These are phyloP conservation scores for Scopus umbretta DNA, from an alignment of 2,113 vertebrate species.

Conservation along the genomic window DNA sequence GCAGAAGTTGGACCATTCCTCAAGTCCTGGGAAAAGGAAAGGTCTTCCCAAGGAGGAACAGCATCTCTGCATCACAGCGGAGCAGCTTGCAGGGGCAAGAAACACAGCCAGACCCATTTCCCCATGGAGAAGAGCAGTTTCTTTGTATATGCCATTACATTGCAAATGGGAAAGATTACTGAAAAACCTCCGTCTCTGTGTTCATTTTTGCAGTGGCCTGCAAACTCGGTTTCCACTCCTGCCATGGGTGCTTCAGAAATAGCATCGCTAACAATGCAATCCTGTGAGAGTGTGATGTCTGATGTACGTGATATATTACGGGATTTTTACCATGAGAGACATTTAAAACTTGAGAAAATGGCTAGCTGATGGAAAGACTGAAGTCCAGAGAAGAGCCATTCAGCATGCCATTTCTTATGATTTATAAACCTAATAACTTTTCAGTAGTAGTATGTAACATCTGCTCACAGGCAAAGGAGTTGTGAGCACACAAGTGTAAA, in stretches of 20 bases:
- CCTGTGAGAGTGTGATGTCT: not conserved
- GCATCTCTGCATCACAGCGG: not conserved
- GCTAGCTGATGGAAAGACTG: not conserved
- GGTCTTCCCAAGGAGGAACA: not conserved
- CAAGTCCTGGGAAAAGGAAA: not conserved
- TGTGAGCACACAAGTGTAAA: not conserved
- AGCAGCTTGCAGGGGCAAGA: not conserved
- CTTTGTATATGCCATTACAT: not conserved
- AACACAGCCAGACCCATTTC: not conserved
- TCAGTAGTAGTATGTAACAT: not conserved
- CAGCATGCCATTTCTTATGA: not conserved
- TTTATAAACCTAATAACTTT: not conserved
- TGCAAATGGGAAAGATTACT: not conserved
- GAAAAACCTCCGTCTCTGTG: not conserved
- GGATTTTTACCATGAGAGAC: not conserved
- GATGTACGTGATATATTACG: not conserved
- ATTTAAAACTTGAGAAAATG: not conserved
- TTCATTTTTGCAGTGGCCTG: not conserved
- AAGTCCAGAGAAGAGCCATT: not conserved
- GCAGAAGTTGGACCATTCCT: not conserved
- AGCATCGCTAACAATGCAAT: not conserved
- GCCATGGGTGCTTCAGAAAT: not conserved
- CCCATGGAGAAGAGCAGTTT: not conserved
- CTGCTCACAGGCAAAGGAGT: not conserved
- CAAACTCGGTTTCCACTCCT: not conserved